These are phyloP conservation scores for Perodicticus potto DNA, from an alignment of 2,797 vertebrate genomes.

Conservation along the genomic window DNA sequence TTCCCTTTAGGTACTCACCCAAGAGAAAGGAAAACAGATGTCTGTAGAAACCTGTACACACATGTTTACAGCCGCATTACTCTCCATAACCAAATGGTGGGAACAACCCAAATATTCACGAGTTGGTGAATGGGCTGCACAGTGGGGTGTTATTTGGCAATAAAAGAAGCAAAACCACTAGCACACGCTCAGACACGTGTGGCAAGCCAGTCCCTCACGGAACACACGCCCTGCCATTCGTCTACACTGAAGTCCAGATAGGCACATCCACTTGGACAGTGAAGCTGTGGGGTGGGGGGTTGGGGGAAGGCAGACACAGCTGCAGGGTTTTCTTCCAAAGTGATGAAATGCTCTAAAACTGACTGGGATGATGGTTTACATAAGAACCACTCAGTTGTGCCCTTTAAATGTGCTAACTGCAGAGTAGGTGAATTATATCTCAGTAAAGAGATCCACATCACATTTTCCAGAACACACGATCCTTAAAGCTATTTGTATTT, in stretches of 20 bases:
- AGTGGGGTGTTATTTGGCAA: too few species aligned
- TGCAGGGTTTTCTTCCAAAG: background rate
- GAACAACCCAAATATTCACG: too few species aligned
- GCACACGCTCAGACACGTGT: too few species aligned
- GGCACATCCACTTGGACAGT: rapidly evolving
- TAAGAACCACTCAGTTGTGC: background rate
- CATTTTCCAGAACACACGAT: background rate
- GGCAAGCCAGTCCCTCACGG: background rate
- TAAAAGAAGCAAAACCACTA: too few species aligned
- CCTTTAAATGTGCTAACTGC: background rate
- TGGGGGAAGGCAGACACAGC: background rate
- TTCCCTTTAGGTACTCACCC: background rate
- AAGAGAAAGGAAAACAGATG: background rate
- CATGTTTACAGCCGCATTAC: rapidly evolving
- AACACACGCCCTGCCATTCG: rapidly evolving
- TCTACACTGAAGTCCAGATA: rapidly evolving
- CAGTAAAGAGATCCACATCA: background rate
- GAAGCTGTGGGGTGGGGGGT: background rate
- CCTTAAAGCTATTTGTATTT: background rate
- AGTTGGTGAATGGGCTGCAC: rapidly evolving
- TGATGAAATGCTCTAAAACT: background rate
- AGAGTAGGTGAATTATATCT: rapidly evolving
- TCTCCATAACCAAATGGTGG: background rate
- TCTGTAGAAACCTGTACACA: rapidly evolving
- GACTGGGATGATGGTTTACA: background rate